Evolutionary conservation across 2,113 vertebrate genomes (phyloP).

Genomic region (Terrapene triunguis): DNA sequence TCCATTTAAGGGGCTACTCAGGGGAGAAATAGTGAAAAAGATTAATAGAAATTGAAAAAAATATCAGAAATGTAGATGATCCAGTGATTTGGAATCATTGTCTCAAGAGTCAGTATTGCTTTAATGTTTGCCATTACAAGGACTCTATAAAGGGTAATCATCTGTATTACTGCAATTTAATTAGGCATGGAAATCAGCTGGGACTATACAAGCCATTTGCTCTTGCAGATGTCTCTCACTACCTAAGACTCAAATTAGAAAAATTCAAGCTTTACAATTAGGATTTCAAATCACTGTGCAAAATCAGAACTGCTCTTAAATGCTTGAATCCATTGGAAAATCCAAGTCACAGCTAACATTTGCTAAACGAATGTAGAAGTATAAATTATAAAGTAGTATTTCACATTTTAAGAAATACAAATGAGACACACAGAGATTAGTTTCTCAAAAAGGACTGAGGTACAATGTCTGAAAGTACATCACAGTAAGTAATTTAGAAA

Average conservation of each 20-base stretch:
- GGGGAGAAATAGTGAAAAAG: background rate
- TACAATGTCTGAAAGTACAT: background rate
- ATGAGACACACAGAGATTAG: background rate
- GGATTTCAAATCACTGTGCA: background rate
- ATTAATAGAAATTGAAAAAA: background rate
- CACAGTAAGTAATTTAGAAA: background rate
- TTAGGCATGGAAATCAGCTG: background rate
- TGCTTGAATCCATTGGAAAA: background rate
- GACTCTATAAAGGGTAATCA: slow-evolving; percentile 6
- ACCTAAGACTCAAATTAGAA: background rate
- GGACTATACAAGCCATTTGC: background rate
- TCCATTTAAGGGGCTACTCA: background rate
- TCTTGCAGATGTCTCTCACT: background rate
- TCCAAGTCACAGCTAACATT: background rate
- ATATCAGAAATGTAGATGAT: background rate
- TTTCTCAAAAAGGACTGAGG: background rate
- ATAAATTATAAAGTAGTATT: background rate
- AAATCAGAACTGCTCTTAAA: slow-evolving; percentile 27
- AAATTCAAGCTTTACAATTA: background rate
- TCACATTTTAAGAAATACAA: slow-evolving; percentile 4
- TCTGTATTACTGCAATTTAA: background rate
- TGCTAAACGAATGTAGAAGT: background rate
- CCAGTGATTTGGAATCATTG: background rate
- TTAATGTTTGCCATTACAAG: background rate
- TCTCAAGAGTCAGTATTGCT: background rate